phyloP scores from a whole-genome alignment of 2,888 invertebrate genomes.

The Melitaea athalia region DNA sequence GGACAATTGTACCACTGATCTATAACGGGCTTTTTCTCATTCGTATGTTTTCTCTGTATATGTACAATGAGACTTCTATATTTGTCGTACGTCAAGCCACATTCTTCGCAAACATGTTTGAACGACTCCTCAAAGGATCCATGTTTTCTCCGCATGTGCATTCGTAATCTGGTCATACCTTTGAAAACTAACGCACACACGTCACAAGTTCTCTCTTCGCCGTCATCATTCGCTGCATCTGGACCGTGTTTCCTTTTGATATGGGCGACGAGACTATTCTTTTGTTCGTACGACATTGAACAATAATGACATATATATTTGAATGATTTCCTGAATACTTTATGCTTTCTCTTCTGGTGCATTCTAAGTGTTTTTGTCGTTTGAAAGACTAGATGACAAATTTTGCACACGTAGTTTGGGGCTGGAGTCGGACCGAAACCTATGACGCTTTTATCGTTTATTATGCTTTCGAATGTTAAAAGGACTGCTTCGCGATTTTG shows the following conservation, averaged over 20 bases:
- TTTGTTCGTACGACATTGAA: slow-evolving; percentile 70
- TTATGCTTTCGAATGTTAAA: slow-evolving; percentile 67
- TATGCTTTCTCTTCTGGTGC: slow-evolving; percentile 71
- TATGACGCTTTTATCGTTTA: slow-evolving; percentile 52
- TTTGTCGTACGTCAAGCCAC: slow-evolving; percentile 72
- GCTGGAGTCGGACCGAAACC: slow-evolving; percentile 39
- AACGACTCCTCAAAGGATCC: slow-evolving; percentile 67
- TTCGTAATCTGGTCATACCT: slow-evolving; percentile 63
- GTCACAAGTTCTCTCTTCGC: slow-evolving; percentile 66
- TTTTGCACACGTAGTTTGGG: slow-evolving; percentile 58
- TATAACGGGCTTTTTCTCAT: slow-evolving; percentile 49
- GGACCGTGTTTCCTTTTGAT: slow-evolving; percentile 71
- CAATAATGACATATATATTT: slow-evolving; percentile 69
- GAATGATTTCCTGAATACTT: slow-evolving; percentile 59
- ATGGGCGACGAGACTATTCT: slow-evolving; percentile 70
- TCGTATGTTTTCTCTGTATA: slow-evolving; percentile 65
- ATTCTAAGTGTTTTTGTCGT: slow-evolving; percentile 61
- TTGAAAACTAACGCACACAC: slow-evolving; percentile 73
- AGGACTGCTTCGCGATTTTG: slow-evolving; percentile 62
- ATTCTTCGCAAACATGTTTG: slow-evolving; percentile 62
- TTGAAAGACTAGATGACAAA: slow-evolving; percentile 73
- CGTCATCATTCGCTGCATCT: slow-evolving; percentile 55
- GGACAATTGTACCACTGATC: slow-evolving; percentile 68
- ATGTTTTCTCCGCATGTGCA: slow-evolving; percentile 75
- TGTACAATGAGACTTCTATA: slow-evolving; percentile 69